A percentile compares a stretch with the other conserved stretches of the same genome.
Evolutionary conservation across 2,797 vertebrate genomes (phyloP).

Genomic region (Eurystomus glaucurus): DNA sequence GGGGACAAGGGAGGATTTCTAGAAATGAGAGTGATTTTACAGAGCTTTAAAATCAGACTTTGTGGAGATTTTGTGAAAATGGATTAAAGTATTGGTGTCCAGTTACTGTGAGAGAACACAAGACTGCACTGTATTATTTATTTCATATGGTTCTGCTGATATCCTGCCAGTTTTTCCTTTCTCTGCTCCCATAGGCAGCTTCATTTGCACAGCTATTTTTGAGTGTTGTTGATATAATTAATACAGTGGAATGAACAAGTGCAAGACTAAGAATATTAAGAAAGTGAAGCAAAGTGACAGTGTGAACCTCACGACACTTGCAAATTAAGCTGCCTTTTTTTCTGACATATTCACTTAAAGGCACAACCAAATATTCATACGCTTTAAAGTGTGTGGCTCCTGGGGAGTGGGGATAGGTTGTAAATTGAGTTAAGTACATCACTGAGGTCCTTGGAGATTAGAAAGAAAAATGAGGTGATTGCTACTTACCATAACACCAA

Average conservation of each 20-base stretch:
- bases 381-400: background rate
- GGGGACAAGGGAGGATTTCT: conserved; percentile 7
- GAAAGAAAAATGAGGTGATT: background rate
- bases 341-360: background rate
- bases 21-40: background rate
- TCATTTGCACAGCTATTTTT: background rate
- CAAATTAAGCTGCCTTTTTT: background rate
- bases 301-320: background rate
- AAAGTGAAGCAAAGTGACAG: background rate
- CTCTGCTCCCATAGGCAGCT: background rate
- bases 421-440: background rate
- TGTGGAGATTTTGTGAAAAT: background rate
- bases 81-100: background rate
- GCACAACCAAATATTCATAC: background rate
- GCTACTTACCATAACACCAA: no score
- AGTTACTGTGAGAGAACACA: background rate
- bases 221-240: background rate
- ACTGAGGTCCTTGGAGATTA: background rate
- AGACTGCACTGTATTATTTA: background rate
- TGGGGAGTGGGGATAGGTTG: background rate
- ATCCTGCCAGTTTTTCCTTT: background rate
- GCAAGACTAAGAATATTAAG: background rate
- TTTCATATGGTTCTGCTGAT: background rate
- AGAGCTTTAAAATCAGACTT: background rate
- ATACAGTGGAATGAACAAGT: background rate